A percentile compares a stretch with the other conserved stretches of the same genome.
These are phyloP conservation scores for Pardosa pseudoannulata DNA, from an alignment of 2,888 invertebrate species.

Conservation along the genomic window DNA sequence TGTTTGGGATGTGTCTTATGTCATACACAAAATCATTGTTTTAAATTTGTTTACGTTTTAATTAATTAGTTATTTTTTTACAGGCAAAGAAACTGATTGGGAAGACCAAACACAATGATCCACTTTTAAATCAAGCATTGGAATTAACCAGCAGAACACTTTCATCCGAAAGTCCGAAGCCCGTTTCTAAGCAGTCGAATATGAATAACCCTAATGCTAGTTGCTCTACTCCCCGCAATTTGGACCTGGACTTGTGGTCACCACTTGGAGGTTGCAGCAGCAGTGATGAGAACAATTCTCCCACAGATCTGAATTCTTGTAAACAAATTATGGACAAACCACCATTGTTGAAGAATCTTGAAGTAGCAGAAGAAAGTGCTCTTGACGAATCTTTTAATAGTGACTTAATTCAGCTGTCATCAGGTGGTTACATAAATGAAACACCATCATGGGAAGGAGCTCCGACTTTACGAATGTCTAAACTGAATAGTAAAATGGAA, in stretches of 20 bases:
- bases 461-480: neutral
- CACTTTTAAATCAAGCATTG: conserved; percentile 42
- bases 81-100: conserved; percentile 77
- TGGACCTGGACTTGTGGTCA: conserved; percentile 53
- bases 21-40: too few relatives aligned
- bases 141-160: conserved; percentile 40
- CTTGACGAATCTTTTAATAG: conserved; percentile 29
- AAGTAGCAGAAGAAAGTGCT: conserved; percentile 79
- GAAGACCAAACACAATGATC: conserved; percentile 75
- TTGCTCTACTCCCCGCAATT: conserved; percentile 12
- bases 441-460: conserved; percentile 41
- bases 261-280: conserved; percentile 45
- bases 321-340: conserved; percentile 88
- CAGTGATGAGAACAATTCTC: conserved; percentile 91
- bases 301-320: conserved; percentile 90
- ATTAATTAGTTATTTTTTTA: neutral
- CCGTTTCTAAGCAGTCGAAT: neutral
- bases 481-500: conserved; percentile 3
- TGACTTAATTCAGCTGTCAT: conserved; percentile 75
- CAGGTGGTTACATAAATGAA: conserved; percentile 85
- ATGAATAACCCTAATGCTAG: conserved; percentile 26
- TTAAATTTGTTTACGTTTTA: too few relatives aligned
- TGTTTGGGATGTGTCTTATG: too few relatives aligned
- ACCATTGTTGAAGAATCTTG: conserved; percentile 86
- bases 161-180: conserved; percentile 19